Base-by-base conservation (phyloP, 1,140 invertebrate genomes). In the Drosophila busckii region DNA sequence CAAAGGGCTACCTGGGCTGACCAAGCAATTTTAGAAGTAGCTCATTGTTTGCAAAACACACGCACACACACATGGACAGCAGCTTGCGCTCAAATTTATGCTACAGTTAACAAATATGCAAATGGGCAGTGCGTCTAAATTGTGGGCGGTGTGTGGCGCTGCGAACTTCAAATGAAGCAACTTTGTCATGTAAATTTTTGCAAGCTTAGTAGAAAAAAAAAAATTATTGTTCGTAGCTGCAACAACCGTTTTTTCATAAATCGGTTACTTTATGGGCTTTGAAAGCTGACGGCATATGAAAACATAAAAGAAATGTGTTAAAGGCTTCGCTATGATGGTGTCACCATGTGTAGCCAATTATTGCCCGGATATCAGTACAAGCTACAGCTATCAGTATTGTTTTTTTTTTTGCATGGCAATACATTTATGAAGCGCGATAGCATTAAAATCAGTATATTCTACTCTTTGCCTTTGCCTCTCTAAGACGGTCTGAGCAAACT, bases 371-470 rank as follows among this genome's bases (percentile, higher is more conserved):
- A n/a, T n/a, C n/a, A n/a, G n/a, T n/a, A n/a, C n/a, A n/a, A n/a
- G n/a, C n/a, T n/a, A n/a, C n/a, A n/a, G n/a, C n/a, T 62, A 66
- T 50, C 66, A 49, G 52, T 50, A 56, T 68, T 60, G 25, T 34
- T 40, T 44, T 23, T 15, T 34, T 40, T 48, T 60, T 41, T 28
- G 34, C 45, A 38, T 32, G 54, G 56, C 56, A 48, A 64, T 63
- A 52, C 37, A 68, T 78, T 82, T 65, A 80, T 69, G 63, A 82
- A 82, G 73, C 64, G 75, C 75, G 75, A 73, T n/a, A 82, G 49
- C 68, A 80, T 80, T 73, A 64, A 65, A 69, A 82, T n/a, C n/a
- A n/a, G n/a, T n/a, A 56, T 70, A 50, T 69, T 58, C 73, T 71
- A 56, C 65, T 73, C 54, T 69, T 53, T 53, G 61, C 65, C 66